Evolutionary conservation across 1,140 invertebrate species (phyloP).

Genomic region (Calliphora vicina): DNA sequence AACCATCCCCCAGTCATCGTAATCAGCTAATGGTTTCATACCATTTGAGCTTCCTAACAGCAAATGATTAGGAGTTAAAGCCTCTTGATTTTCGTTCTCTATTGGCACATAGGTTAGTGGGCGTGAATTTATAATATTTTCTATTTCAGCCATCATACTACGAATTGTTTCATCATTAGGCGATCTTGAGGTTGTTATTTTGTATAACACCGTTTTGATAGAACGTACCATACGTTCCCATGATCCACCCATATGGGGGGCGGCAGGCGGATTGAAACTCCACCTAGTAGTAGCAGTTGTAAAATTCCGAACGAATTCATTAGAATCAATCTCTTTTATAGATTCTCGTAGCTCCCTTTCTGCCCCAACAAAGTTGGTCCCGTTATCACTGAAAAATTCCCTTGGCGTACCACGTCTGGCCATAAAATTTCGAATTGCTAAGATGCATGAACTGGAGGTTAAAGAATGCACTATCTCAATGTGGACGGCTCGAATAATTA

Average conservation of each 20-base stretch:
- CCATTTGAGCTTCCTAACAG: conserved; percentile 21
- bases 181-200: no score
- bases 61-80: no score
- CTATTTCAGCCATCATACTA: neutral
- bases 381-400: neutral
- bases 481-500: no score
- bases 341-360: neutral
- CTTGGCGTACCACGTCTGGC: neutral
- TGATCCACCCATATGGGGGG: conserved; percentile 23
- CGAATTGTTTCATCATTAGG: neutral
- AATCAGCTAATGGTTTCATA: neutral
- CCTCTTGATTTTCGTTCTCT: no score
- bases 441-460: no score
- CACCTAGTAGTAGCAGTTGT: neutral
- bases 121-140: no score
- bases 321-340: neutral
- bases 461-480: no score
- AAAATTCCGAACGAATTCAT: neutral
- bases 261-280: neutral
- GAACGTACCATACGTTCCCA: conserved; percentile 23
- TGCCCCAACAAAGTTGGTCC: conserved; percentile 19
- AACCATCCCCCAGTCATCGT: neutral
- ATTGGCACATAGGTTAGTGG: no score
- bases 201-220: neutral
- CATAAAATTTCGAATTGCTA: conserved; percentile 26